Conservation (phyloP, 2,888 invertebrate species). For the Heteromurus nitidus region DNA sequence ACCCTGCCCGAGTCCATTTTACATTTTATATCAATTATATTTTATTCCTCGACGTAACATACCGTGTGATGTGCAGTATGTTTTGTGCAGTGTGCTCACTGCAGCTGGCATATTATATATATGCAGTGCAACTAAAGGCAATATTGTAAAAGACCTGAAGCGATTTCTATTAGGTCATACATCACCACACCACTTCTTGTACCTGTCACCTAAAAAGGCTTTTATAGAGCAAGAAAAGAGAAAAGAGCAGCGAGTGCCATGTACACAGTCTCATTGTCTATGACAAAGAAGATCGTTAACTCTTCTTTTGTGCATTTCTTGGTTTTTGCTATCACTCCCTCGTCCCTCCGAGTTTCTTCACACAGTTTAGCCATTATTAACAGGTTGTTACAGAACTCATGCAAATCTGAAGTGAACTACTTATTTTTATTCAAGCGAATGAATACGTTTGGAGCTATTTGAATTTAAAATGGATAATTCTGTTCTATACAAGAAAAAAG, state of each 20-base stretch:
- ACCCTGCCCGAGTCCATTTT: background rate
- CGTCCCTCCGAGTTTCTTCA: no score
- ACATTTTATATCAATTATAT: no score
- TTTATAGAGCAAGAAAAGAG: conserved; percentile 49
- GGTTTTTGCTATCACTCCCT: conserved; percentile 18
- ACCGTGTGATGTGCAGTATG: background rate
- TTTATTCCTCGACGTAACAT: no score
- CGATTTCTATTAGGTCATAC: conserved; percentile 31
- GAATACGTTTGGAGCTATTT: no score
- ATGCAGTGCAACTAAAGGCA: background rate
- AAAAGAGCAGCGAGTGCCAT: conserved; percentile 18
- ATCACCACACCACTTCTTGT: conserved; percentile 19
- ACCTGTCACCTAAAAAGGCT: conserved; percentile 41
- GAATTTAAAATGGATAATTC: no score
- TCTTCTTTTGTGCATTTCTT: conserved; percentile 37
- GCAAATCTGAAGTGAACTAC: background rate
- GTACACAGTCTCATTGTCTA: background rate
- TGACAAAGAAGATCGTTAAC: background rate
- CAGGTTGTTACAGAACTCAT: conserved; percentile 41
- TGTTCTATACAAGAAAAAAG: no score
- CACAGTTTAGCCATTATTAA: background rate
- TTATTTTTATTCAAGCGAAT: no score
- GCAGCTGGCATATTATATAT: background rate
- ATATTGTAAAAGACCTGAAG: background rate
- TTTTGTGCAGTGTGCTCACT: no score